Base-by-base conservation (phyloP, 2,888 invertebrate species). In the Lasioglossum oenotherae region DNA sequence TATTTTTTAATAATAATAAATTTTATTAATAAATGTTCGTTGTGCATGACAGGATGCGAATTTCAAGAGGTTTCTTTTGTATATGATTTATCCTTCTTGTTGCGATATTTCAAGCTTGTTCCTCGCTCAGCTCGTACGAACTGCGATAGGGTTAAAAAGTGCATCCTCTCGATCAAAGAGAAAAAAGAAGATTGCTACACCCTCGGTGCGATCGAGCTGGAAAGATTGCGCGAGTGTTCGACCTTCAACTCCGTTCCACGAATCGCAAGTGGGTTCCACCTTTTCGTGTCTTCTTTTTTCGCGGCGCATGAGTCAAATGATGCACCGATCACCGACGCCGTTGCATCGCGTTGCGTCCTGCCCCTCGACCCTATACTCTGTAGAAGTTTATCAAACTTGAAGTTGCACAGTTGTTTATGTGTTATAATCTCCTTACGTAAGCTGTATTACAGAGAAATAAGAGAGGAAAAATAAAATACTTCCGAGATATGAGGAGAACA, bases 301-400 rank as follows among this genome's bases (percentile, higher is more conserved):
- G 44, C 19, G 5, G 0, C 19, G 38, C 8, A 41, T 79, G 84
- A 84, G 73, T 46, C 73, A 41, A 57, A 2, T 41, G 38, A 69
- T n/a, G 74, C 74, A 74, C 77, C 80, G 83, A 77, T 80, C 73
- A 35, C 6, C 57, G 27, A 46, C 72, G 35, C 23, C 41, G 19
- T 74, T 12, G 44, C 44, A 38, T 69, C n/a, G 41, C 23, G 69
- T 31, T 5, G 6, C 41, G 23, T 38, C 53, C 0, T 53, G 10
- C 53, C 74, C 53, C 46, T 12, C 60, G 35, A 12, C 14, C 1
- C 23, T 35, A 4, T 3, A 16, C 46, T 41, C 27, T 31, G 46
- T 64, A 67, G 27, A 44, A 60, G 73, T 81, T 81, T 79, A 79
- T 85, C 81, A 74, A 41, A n/a, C 23, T 53, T 10, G 53, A 53